phyloP scores from a whole-genome alignment of 2,888 invertebrate genomes.

The Agonopterix arenella region DNA sequence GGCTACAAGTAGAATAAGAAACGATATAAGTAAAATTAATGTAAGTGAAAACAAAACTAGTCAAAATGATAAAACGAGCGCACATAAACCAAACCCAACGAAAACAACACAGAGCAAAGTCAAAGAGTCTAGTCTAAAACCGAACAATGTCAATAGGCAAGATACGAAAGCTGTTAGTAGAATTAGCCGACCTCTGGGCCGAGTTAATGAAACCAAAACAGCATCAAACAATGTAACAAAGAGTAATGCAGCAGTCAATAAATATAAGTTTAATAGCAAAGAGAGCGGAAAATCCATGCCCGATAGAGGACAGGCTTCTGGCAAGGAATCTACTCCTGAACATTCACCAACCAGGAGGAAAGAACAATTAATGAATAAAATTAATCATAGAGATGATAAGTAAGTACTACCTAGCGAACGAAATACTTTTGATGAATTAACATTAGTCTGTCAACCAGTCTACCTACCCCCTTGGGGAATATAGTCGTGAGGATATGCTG shows the following conservation, averaged over 20 bases:
- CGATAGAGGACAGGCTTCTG: slow-evolving; percentile 77
- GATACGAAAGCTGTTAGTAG: slow-evolving; percentile 38
- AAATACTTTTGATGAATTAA: too few relatives aligned
- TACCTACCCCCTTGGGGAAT: too few relatives aligned
- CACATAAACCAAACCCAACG: slow-evolving; percentile 63
- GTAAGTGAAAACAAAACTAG: slow-evolving; percentile 68
- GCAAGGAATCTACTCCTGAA: slow-evolving; percentile 80
- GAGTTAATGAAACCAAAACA: slow-evolving; percentile 49
- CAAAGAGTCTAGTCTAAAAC: slow-evolving; percentile 70
- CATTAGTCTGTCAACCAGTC: too few relatives aligned
- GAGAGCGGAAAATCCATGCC: slow-evolving; percentile 49
- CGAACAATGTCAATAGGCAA: slow-evolving; percentile 30
- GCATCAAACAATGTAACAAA: slow-evolving; percentile 33
- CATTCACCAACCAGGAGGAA: slow-evolving; percentile 70
- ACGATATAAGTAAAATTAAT: slow-evolving; percentile 67
- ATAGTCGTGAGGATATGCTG: too few relatives aligned
- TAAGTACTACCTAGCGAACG: too few relatives aligned
- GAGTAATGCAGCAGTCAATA: slow-evolving; percentile 30
- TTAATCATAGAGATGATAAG: too few relatives aligned
- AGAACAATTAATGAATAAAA: slow-evolving; percentile 23
- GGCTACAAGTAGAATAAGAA: slow-evolving; percentile 71
- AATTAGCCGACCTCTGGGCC: slow-evolving; percentile 37
- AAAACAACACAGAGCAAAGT: slow-evolving; percentile 55
- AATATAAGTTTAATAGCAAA: slow-evolving; percentile 43
- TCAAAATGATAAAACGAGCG: slow-evolving; percentile 52